Percentiles rank a stretch among this genome's conserved stretches.
phyloP scores from a whole-genome alignment of 2,113 vertebrate genomes.

The Ursus arctos region DNA sequence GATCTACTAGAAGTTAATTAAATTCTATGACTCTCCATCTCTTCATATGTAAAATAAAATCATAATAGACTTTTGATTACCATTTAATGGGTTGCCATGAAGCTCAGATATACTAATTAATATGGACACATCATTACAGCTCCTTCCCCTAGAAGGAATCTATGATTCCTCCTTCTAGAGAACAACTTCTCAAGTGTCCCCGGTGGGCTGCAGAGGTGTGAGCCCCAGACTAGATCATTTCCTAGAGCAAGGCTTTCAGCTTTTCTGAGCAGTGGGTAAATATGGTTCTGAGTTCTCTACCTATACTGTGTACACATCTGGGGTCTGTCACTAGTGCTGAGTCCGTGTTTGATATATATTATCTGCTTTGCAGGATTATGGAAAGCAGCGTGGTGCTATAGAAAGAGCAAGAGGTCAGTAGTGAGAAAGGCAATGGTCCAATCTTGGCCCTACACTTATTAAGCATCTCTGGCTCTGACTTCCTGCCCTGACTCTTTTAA shows the following conservation, averaged over 20 bases:
- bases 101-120: conserved; percentile 28
- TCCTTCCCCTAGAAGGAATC: neutral
- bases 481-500: neutral
- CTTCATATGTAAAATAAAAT: conserved; percentile 27
- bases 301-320: neutral
- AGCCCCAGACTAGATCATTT: neutral
- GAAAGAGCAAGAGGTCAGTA: neutral
- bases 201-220: fast-evolving
- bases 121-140: neutral
- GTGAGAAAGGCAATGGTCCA: neutral
- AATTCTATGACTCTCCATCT: neutral
- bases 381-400: neutral
- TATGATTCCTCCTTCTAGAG: neutral
- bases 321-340: neutral
- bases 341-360: neutral
- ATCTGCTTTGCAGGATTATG: neutral
- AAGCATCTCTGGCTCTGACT: neutral
- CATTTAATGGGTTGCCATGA: neutral
- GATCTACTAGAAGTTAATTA: neutral
- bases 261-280: neutral
- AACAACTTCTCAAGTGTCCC: neutral
- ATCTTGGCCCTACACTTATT: neutral
- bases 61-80: neutral
- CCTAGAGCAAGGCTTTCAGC: neutral
- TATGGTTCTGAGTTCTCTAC: neutral